phyloP scores from a whole-genome alignment of 2,888 invertebrate species.

The Acanthosepion lycidas region DNA sequence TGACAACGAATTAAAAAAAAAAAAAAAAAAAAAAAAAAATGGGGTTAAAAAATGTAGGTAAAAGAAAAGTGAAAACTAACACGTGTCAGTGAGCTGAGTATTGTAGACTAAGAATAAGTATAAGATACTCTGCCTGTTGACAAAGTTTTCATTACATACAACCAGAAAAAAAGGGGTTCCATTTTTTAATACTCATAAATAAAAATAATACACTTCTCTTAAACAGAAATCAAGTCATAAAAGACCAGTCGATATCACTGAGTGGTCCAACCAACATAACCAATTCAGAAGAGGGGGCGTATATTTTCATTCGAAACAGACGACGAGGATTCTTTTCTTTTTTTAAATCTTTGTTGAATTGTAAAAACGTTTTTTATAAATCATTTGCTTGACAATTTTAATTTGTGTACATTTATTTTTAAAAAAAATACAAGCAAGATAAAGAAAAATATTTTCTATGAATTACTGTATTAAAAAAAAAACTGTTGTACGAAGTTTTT shows the following conservation, averaged over 20 bases:
- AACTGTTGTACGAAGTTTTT: too few species aligned
- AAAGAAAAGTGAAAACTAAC: neutral
- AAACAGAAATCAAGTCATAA: neutral
- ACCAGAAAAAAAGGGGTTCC: neutral
- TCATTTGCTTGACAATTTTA: too few species aligned
- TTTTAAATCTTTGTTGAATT: too few species aligned
- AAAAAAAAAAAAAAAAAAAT: too few species aligned
- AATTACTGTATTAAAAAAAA: too few species aligned
- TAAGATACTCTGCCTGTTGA: too few species aligned
- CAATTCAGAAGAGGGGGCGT: neutral
- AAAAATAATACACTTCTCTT: neutral
- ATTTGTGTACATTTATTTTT: too few species aligned
- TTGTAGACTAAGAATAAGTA: neutral
- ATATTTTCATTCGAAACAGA: neutral
- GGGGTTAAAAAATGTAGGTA: neutral
- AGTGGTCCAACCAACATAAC: neutral
- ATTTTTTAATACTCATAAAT: neutral
- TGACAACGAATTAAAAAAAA: too few species aligned
- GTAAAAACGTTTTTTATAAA: too few species aligned
- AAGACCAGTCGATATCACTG: neutral
- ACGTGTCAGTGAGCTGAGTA: neutral
- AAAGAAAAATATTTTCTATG: too few species aligned
- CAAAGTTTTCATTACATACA: neutral
- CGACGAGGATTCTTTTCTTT: too few species aligned
- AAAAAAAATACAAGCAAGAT: too few species aligned